Base-by-base conservation (phyloP, 2,888 invertebrate genomes). In the Tenthredo livida region DNA sequence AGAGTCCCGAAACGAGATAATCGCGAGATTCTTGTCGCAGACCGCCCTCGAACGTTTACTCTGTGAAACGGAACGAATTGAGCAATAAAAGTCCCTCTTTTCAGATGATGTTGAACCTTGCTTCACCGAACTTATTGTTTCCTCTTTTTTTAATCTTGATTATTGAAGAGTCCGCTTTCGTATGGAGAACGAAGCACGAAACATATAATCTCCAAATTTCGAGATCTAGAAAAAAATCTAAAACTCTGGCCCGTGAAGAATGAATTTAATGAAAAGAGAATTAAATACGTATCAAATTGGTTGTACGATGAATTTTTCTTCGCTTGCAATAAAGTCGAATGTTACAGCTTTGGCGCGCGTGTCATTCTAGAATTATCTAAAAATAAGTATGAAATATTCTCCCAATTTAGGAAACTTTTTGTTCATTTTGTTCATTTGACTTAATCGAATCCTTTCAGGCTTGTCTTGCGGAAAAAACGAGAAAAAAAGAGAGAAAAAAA, bases 21-120 rank as follows among this genome's bases (percentile, higher is more conserved):
- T 47, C 54, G 54, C 54, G 54, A 77, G 77, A 54, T 54, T 29
- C 54, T 54, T 50, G 29, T 77, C 29, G 29, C 54, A 33, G 33
- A 77, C 77, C 33, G 77, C 77, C 54, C 33, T 54, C 54, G 40
- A 54, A 77, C 77, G 17, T 54, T 54, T 54, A 77, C 33, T n/a
- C 54, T n/a, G 29, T 33, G 17, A 54, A 50, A 50, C 54, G 29
- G 29, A 54, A 77, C 33, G 21, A 77, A 77, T 77, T 77, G 40
- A 73, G 43, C 25, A 10, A 25, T 73, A 43, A 73, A 73, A 73
- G 73, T 73, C 73, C 43, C 15, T 67, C 33, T 29, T 33, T 33
- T 17, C 33, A 33, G 33, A 33, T 12, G 33, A 73, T 47, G 25
- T 9, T 73, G 10, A 67, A 12, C 33, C 17, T 67, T 33, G 33